phyloP scores from a whole-genome alignment of 2,113 vertebrate genomes.

The Rostratula benghalensis region DNA sequence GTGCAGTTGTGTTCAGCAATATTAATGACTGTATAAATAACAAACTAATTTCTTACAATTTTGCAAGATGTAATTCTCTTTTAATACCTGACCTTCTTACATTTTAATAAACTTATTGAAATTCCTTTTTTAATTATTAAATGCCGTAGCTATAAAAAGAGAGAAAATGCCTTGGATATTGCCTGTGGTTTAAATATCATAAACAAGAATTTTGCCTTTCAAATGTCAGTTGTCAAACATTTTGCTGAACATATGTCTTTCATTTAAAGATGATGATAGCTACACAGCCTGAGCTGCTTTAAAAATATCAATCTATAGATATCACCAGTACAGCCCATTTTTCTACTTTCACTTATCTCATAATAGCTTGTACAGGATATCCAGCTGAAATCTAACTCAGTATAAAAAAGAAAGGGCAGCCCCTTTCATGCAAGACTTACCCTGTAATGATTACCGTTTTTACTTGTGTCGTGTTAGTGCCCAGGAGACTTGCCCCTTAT shows the following conservation, averaged over 20 bases:
- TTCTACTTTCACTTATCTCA: neutral
- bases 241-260: neutral
- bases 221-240: constrained; percentile 28
- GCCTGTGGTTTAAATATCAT: neutral
- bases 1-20: neutral
- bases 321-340: neutral
- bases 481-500: neutral
- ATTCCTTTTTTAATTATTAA: constrained; percentile 53
- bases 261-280: neutral
- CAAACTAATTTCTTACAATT: constrained; percentile 12
- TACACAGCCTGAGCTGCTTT: neutral
- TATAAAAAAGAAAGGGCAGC: neutral
- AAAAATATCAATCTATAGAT: neutral
- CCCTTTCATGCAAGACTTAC: neutral
- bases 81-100: constrained; percentile 34
- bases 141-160: neutral
- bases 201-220: constrained; percentile 32
- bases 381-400: neutral
- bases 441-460: neutral
- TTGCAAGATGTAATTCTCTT: constrained; percentile 26
- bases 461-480: neutral
- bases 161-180: neutral
- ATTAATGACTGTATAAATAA: constrained; percentile 59
- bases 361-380: neutral
- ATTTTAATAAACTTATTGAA: constrained; percentile 13